Conservation (phyloP, 2,113 vertebrate genomes). For the Sebastes schlegelii region DNA sequence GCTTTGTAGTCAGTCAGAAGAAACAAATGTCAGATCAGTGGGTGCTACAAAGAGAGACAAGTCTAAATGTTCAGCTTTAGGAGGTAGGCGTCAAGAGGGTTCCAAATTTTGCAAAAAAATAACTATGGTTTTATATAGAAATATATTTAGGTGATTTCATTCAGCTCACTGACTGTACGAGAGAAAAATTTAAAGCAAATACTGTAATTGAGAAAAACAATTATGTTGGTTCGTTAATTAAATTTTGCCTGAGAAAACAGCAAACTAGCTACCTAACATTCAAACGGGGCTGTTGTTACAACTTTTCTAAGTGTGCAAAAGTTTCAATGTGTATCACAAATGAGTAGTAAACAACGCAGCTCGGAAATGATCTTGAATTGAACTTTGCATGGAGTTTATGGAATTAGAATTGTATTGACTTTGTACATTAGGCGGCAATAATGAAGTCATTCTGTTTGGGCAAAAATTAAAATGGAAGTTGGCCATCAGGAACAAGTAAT, state of each 20-base stretch:
- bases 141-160: not conserved
- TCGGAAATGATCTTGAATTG: not conserved
- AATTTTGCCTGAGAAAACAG: not conserved
- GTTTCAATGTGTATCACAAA: constrained; percentile 5
- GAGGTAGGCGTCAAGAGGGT: constrained; percentile 20
- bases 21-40: constrained; percentile 46
- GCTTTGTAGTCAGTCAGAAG: constrained; percentile 17
- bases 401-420: constrained; percentile 20
- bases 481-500: constrained; percentile 44
- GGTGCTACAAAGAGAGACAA: constrained; percentile 17
- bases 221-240: not conserved
- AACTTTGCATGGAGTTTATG: constrained; percentile 29
- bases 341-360: constrained; percentile 21
- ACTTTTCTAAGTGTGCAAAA: not conserved
- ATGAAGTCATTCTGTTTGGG: constrained; percentile 36
- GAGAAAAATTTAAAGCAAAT: not conserved
- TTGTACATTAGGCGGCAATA: constrained; percentile 32
- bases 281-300: not conserved
- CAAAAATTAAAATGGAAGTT: constrained; percentile 52
- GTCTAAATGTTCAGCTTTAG: constrained; percentile 20
- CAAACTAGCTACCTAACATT: not conserved
- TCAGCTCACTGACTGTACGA: not conserved
- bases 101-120: not conserved
- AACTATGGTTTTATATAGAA: not conserved
- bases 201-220: not conserved